Conservation (phyloP, 2,113 vertebrate species). For the Epinephelus lanceolatus region DNA sequence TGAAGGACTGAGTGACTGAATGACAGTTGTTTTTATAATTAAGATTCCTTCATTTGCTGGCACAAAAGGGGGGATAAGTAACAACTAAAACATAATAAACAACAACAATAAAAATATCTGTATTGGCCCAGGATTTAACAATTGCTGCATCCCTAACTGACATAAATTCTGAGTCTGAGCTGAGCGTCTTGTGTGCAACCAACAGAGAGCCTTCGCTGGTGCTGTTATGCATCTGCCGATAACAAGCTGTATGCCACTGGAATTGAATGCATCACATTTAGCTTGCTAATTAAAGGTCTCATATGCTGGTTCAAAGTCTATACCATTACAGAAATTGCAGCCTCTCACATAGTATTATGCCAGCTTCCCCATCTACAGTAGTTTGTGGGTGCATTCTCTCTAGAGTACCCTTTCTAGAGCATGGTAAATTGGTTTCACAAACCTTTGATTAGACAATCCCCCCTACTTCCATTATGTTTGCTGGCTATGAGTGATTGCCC, state of each 20-base stretch:
- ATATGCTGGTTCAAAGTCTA: not conserved
- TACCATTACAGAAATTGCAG: conserved; percentile 35
- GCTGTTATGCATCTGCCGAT: not conserved
- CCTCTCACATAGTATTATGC: conserved; percentile 21
- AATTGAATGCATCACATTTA: not conserved
- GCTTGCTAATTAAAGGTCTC: conserved; percentile 24
- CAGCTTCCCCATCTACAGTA: conserved; percentile 1
- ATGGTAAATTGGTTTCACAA: conserved; percentile 76
- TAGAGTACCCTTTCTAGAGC: conserved; percentile 55
- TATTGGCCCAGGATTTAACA: too few relatives aligned
- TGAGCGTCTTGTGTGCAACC: not conserved
- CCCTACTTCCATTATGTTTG: conserved; percentile 72
- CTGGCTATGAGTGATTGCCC: conserved; percentile 77
- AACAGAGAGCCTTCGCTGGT: not conserved
- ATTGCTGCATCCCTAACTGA: too few relatives aligned
- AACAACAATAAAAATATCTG: too few relatives aligned
- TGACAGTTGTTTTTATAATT: too few relatives aligned
- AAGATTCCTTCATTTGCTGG: too few relatives aligned
- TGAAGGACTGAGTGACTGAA: too few relatives aligned
- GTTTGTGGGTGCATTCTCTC: conserved; percentile 48
- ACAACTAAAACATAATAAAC: too few relatives aligned
- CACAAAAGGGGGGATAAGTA: too few relatives aligned
- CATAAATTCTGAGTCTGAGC: too few relatives aligned
- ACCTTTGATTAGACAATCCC: conserved; percentile 78
- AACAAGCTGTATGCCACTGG: not conserved